These are phyloP conservation scores for Patiria miniata DNA, from an alignment of 35 echinoderm and acorn worm genomes.

Conservation along the genomic window DNA sequence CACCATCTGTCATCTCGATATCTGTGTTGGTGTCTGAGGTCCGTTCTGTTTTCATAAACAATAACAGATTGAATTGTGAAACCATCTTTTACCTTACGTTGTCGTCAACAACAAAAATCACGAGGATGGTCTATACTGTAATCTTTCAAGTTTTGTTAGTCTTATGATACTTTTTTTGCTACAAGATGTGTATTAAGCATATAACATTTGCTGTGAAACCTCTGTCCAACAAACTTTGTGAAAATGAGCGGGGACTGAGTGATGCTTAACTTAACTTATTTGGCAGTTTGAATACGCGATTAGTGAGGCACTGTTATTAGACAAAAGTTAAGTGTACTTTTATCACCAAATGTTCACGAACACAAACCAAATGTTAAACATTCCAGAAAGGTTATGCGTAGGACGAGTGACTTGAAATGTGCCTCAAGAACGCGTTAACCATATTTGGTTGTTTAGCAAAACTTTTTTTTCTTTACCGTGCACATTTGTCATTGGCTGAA, in stretches of 20 bases:
- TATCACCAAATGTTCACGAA: too few relatives aligned
- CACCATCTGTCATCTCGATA: slow-evolving; percentile 37
- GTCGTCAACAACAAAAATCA: not conserved
- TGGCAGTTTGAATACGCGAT: too few relatives aligned
- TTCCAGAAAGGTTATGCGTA: not conserved
- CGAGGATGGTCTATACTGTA: not conserved
- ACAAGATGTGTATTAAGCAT: too few relatives aligned
- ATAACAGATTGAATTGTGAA: too few relatives aligned
- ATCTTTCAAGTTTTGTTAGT: too few relatives aligned
- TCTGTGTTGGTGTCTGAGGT: slow-evolving; percentile 8
- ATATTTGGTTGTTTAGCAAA: not conserved
- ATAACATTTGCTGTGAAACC: not conserved
- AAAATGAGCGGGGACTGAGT: not conserved
- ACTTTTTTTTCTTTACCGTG: not conserved
- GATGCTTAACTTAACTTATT: too few relatives aligned
- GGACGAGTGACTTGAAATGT: not conserved
- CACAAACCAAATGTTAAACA: too few relatives aligned
- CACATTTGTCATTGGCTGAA: slow-evolving; percentile 26
- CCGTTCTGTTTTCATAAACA: not conserved
- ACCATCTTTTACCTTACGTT: too few relatives aligned
- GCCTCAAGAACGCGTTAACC: not conserved
- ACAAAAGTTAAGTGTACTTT: too few relatives aligned
- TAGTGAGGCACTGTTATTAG: too few relatives aligned
- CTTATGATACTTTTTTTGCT: too few relatives aligned
- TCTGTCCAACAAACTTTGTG: not conserved